Evolutionary conservation across 2,113 vertebrate genomes (phyloP).

Genomic region (Albula glossodonta): DNA sequence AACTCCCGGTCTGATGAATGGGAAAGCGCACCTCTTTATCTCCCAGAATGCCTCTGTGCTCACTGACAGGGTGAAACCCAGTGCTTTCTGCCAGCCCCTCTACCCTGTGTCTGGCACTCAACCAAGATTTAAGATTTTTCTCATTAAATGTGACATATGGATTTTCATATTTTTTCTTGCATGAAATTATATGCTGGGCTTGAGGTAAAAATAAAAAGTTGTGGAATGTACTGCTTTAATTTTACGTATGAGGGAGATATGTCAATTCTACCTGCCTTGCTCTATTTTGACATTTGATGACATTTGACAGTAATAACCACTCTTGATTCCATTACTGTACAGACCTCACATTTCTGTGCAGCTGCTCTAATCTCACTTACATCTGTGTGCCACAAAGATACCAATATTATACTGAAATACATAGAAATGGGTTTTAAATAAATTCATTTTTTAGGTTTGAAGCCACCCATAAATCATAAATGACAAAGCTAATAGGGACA

Average conservation of each 20-base stretch:
- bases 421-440: not conserved
- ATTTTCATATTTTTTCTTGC: too few species aligned
- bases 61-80: not conserved
- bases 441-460: not conserved
- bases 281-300: too few species aligned
- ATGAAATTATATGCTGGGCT: too few species aligned
- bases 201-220: too few species aligned
- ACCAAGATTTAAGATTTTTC: too few species aligned
- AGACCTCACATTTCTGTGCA: not conserved
- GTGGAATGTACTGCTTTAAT: too few species aligned
- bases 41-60: not conserved
- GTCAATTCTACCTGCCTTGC: too few species aligned
- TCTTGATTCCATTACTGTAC: not conserved
- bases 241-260: too few species aligned
- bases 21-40: not conserved
- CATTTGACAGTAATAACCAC: not conserved
- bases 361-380: not conserved
- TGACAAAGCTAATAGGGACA: not conserved
- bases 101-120: too few species aligned
- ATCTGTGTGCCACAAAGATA: not conserved
- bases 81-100: not conserved
- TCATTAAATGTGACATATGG: too few species aligned
- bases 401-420: not conserved
- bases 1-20: not conserved
- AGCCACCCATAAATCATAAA: not conserved